Evolutionary conservation across 1,140 invertebrate species (phyloP).

Genomic region (Holotrichia oblita): DNA sequence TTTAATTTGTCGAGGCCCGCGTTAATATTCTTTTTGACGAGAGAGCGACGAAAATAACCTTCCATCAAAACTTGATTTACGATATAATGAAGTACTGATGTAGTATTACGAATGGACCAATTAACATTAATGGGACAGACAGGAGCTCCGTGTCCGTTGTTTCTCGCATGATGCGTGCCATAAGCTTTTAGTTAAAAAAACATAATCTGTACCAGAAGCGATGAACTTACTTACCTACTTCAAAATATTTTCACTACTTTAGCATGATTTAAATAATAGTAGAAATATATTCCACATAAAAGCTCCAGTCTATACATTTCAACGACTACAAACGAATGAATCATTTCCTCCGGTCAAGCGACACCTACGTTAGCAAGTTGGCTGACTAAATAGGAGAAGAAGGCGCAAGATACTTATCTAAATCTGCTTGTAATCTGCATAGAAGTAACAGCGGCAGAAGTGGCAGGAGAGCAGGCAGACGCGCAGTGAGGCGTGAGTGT

Average conservation of each 20-base stretch:
- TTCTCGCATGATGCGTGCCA: background rate
- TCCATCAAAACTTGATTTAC: constrained; percentile 16
- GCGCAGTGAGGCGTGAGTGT: constrained; percentile 10
- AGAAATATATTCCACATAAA: too few species aligned
- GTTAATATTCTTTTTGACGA: constrained; percentile 13
- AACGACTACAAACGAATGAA: background rate
- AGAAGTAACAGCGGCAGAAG: background rate
- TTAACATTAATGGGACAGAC: constrained; percentile 16
- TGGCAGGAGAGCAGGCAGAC: background rate
- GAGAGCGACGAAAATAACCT: constrained; percentile 10
- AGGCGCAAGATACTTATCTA: background rate
- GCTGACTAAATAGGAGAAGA: constrained; percentile 1
- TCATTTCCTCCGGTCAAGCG: background rate
- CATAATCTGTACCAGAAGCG: background rate
- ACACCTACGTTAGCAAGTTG: constrained; percentile 9
- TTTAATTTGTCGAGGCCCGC: constrained; percentile 1
- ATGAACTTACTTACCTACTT: background rate
- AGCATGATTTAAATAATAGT: too few species aligned
- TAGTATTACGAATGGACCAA: constrained; percentile 16
- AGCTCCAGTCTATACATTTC: too few species aligned
- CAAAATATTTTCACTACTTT: too few species aligned
- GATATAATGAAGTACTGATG: constrained; percentile 17
- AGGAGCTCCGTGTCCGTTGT: background rate
- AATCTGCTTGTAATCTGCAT: constrained; percentile 20
- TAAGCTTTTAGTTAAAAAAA: background rate